phyloP scores from a whole-genome alignment of 2,797 vertebrate species.

The Halcyon chelicuti region DNA sequence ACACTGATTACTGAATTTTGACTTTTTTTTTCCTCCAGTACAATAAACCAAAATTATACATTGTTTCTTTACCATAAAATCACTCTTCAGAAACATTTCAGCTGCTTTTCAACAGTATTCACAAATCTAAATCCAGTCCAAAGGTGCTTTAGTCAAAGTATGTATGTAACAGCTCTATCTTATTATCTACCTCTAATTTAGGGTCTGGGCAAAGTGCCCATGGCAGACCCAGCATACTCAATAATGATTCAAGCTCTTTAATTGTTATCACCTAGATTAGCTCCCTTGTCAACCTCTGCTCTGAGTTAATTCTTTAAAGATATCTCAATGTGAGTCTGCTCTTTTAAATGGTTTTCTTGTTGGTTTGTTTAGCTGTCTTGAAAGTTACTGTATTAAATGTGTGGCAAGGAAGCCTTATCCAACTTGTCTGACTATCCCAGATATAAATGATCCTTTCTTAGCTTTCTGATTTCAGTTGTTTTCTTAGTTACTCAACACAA shows the following conservation, averaged over 20 bases:
- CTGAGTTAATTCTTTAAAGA: neutral
- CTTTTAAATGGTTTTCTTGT: neutral
- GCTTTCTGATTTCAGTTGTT: neutral
- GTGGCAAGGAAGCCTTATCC: neutral
- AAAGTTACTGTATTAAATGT: neutral
- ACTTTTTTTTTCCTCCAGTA: rapidly evolving
- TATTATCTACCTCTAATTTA: neutral
- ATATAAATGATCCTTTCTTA: neutral
- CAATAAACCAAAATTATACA: neutral
- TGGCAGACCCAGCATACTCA: neutral
- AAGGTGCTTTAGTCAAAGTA: neutral
- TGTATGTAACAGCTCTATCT: neutral
- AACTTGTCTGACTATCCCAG: neutral
- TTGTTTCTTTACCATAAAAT: neutral
- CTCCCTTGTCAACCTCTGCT: neutral
- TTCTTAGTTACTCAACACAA: neutral
- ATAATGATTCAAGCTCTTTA: neutral
- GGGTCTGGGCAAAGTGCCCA: neutral
- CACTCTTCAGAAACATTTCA: neutral
- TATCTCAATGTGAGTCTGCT: neutral
- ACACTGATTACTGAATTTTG: neutral
- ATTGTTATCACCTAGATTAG: neutral
- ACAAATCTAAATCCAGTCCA: neutral
- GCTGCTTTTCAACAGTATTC: neutral
- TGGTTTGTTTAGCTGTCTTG: neutral